Evolutionary conservation across 2,113 vertebrate genomes (phyloP).

Genomic region (Bombycilla garrulus): DNA sequence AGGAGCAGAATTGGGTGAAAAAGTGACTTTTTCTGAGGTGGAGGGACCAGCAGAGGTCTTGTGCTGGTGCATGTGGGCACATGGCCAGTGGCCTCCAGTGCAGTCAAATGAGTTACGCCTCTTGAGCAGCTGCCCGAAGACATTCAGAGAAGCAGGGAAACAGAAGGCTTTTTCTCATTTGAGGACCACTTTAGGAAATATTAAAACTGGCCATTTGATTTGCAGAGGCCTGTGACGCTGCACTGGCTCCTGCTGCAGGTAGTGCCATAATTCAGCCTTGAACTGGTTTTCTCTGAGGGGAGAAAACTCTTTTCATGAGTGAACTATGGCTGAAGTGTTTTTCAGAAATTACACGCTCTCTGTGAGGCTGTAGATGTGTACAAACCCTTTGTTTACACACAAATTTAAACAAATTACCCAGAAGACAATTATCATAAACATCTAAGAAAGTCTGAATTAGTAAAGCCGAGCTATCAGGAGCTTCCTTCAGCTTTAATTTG

Average conservation of each 20-base stretch:
- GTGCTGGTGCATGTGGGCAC: background rate
- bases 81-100: conserved; percentile 5
- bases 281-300: background rate
- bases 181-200: background rate
- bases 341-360: background rate
- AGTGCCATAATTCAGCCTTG: background rate
- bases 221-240: background rate
- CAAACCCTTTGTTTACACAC: conserved; percentile 45
- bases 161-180: background rate
- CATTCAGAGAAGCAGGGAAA: background rate
- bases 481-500: conserved; percentile 15
- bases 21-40: background rate
- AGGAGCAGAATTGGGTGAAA: background rate
- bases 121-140: background rate
- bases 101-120: background rate
- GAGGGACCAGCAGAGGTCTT: background rate
- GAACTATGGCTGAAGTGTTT: background rate
- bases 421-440: conserved; percentile 11
- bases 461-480: background rate
- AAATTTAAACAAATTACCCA: conserved; percentile 53
- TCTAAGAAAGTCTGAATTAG: conserved; percentile 18
- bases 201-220: background rate
- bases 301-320: background rate
- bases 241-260: background rate
- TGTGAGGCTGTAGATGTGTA: background rate